A percentile compares a stretch with the other conserved stretches of the same genome.
phyloP scores from a whole-genome alignment of 2,888 invertebrate genomes.

The Lasioglossum marginatum region DNA sequence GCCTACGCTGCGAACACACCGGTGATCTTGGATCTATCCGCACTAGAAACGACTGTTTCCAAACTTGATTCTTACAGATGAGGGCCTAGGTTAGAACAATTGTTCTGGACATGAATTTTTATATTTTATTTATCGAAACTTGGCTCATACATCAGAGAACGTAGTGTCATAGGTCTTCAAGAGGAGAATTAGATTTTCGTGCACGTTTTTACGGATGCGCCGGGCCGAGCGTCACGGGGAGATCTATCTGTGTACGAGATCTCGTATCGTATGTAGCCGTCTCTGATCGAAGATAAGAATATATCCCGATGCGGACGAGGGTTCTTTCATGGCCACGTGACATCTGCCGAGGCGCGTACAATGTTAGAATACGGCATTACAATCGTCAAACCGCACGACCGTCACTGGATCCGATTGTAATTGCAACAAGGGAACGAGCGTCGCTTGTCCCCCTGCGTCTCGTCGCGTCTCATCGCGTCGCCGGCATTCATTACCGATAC shows the following conservation, averaged over 20 bases:
- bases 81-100: background rate
- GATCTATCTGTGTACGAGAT: slow-evolving; percentile 43
- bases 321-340: slow-evolving; percentile 69
- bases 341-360: slow-evolving; percentile 69
- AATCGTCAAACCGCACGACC: slow-evolving; percentile 68
- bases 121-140: background rate
- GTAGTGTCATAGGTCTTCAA: background rate
- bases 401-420: slow-evolving; percentile 64
- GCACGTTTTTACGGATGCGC: background rate
- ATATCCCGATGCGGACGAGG: slow-evolving; percentile 65
- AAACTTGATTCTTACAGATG: background rate
- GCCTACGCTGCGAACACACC: background rate
- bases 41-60: background rate
- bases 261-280: slow-evolving; percentile 53
- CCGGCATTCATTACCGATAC: slow-evolving; percentile 59
- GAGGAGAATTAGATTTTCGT: background rate
- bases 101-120: background rate
- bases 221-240: background rate
- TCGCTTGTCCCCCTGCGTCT: background rate
- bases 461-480: slow-evolving; percentile 16
- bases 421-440: slow-evolving; percentile 45
- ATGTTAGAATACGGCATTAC: slow-evolving; percentile 64
- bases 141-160: background rate
- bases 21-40: background rate
- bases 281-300: slow-evolving; percentile 69